phyloP scores from a whole-genome alignment of 2,888 invertebrate species.

The Isotomurus palustris region DNA sequence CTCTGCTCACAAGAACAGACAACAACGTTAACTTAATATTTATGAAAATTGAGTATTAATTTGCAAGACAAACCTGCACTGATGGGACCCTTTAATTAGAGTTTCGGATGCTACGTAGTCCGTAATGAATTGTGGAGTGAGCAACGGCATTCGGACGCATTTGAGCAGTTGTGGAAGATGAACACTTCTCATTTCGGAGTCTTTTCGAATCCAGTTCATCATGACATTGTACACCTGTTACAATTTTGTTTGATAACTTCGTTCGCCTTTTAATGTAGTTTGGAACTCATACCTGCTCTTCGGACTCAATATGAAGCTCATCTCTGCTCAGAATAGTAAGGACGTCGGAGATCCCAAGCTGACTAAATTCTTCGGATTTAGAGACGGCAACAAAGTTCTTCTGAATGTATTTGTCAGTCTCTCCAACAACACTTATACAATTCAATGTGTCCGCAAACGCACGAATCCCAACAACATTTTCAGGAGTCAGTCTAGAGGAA shows the following conservation, averaged over 20 bases:
- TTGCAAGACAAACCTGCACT: slow-evolving; percentile 60
- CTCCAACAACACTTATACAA: slow-evolving; percentile 64
- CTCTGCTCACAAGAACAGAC: slow-evolving; percentile 54
- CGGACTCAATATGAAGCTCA: slow-evolving; percentile 68
- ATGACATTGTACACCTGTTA: slow-evolving; percentile 72
- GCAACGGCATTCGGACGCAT: slow-evolving; percentile 70
- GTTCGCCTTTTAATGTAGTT: not conserved
- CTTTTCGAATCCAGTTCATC: slow-evolving; percentile 71
- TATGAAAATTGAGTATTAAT: not conserved
- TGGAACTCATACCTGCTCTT: slow-evolving; percentile 60
- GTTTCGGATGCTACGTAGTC: slow-evolving; percentile 76
- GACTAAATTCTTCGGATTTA: slow-evolving; percentile 69
- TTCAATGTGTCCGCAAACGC: slow-evolving; percentile 74
- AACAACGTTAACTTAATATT: not conserved
- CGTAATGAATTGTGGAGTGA: slow-evolving; percentile 74
- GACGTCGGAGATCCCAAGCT: slow-evolving; percentile 60
- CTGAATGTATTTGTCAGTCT: slow-evolving; percentile 73
- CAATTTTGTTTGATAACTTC: not conserved
- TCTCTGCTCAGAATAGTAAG: slow-evolving; percentile 67
- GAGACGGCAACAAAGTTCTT: slow-evolving; percentile 73
- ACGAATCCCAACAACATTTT: slow-evolving; percentile 73
- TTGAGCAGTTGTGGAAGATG: slow-evolving; percentile 66
- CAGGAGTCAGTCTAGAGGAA: slow-evolving; percentile 64
- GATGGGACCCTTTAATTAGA: slow-evolving; percentile 68
- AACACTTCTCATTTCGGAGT: slow-evolving; percentile 57